Evolutionary conservation across 2,113 vertebrate genomes (phyloP).

Genomic region (Chloebia gouldiae): DNA sequence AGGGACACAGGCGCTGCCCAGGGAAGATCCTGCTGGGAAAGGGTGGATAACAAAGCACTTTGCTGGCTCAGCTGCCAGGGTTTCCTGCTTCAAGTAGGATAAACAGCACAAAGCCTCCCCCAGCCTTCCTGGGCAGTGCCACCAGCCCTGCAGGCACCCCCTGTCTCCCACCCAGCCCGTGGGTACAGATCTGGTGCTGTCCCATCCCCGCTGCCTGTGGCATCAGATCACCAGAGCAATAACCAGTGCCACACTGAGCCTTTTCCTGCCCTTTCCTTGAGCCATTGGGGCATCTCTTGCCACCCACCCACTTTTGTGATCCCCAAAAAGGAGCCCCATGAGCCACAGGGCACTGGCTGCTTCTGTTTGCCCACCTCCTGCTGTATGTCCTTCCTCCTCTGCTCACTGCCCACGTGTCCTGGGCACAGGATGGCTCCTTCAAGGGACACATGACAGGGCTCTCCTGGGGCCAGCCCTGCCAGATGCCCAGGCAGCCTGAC

Average conservation of each 20-base stretch:
- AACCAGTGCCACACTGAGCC: background rate
- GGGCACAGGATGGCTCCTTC: background rate
- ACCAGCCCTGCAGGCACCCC: background rate
- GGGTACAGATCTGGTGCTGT: rapidly evolving
- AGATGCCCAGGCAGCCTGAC: slow-evolving; percentile 18
- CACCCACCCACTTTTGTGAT: background rate
- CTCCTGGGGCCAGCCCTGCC: slow-evolving; percentile 1
- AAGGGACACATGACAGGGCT: rapidly evolving
- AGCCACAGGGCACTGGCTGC: background rate
- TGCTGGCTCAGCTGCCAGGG: background rate
- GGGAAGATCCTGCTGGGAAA: background rate
- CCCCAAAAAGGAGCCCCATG: background rate
- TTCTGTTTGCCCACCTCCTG: background rate
- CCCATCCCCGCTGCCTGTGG: rapidly evolving
- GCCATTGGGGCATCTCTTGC: rapidly evolving
- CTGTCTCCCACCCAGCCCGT: rapidly evolving
- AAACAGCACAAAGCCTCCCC: background rate
- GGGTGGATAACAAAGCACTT: background rate
- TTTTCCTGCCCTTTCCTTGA: background rate
- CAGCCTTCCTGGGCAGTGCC: background rate
- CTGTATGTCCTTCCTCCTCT: background rate
- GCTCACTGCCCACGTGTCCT: background rate
- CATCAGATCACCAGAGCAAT: background rate
- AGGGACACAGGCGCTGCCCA: rapidly evolving
- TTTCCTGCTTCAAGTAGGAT: background rate